Evolutionary conservation across 2,797 vertebrate genomes (phyloP).

Genomic region (Staurois parvus): DNA sequence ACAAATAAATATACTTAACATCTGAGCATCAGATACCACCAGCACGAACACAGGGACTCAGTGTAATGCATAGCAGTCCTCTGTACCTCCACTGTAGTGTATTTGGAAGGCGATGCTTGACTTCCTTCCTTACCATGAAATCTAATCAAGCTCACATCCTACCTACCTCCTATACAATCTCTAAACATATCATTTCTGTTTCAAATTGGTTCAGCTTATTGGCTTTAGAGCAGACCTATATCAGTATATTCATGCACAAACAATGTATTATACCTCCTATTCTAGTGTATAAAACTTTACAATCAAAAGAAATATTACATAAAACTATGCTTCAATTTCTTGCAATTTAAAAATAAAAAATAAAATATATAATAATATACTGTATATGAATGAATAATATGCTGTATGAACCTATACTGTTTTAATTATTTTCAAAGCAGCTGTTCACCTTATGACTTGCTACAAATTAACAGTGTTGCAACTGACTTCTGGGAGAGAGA

Average conservation of each 20-base stretch:
- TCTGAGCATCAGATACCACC: slow-evolving; percentile 20
- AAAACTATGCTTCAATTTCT: neutral
- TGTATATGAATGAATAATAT: no score
- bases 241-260: neutral
- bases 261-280: neutral
- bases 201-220: slow-evolving; percentile 56
- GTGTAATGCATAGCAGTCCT: slow-evolving; percentile 44
- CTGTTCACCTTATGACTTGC: no score
- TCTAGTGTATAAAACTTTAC: neutral
- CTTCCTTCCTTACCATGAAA: slow-evolving; percentile 54
- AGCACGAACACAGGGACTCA: slow-evolving; percentile 3
- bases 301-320: neutral
- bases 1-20: slow-evolving; percentile 16
- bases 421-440: no score
- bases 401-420: no score
- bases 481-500: no score
- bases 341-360: no score
- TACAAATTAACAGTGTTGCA: no score
- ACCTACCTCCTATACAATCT: slow-evolving; percentile 48
- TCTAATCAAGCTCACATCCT: slow-evolving; percentile 53
- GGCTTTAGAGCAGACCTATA: slow-evolving; percentile 29
- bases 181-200: slow-evolving; percentile 56
- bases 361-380: no score
- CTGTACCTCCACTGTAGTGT: slow-evolving; percentile 39
- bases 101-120: slow-evolving; percentile 30